Evolutionary conservation across 2,888 invertebrate species (phyloP).

Genomic region (Eupithecia inturbata): DNA sequence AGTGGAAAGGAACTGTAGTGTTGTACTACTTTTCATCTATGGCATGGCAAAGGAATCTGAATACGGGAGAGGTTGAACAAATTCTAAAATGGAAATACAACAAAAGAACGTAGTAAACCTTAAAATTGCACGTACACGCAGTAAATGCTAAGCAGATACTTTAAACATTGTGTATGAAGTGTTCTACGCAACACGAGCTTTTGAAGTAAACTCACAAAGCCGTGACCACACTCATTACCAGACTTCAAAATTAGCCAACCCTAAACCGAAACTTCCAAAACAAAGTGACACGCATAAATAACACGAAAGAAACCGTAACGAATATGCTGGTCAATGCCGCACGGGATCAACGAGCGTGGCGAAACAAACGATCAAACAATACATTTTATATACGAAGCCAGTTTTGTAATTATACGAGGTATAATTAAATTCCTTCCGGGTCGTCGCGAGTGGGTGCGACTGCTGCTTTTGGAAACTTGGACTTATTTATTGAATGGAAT

Average conservation of each 20-base stretch:
- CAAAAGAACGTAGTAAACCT: background rate
- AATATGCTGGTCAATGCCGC: constrained; percentile 57
- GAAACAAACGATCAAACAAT: constrained; percentile 47
- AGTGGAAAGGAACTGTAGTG: background rate
- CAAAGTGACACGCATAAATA: constrained; percentile 43
- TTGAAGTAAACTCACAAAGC: constrained; percentile 11
- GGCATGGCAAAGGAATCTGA: background rate
- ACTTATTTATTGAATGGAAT: constrained; percentile 27
- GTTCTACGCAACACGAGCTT: constrained; percentile 14
- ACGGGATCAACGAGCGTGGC: constrained; percentile 49
- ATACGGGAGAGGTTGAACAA: background rate
- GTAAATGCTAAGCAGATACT: too few species aligned
- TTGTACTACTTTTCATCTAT: background rate
- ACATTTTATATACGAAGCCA: constrained; percentile 37
- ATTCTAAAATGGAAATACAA: background rate
- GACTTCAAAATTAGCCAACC: constrained; percentile 43
- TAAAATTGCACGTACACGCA: background rate
- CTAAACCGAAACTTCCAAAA: constrained; percentile 48
- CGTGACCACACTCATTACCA: constrained; percentile 7
- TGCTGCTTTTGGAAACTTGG: constrained; percentile 71
- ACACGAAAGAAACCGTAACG: constrained; percentile 51
- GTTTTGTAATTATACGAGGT: constrained; percentile 45
- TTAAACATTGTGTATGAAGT: background rate
- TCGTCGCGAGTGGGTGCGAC: constrained; percentile 60
- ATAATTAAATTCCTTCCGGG: constrained; percentile 62